Percentiles rank a stretch among this genome's conserved stretches.
Evolutionary conservation across 2,113 vertebrate species (phyloP).

Genomic region (Pedionomus torquatus): DNA sequence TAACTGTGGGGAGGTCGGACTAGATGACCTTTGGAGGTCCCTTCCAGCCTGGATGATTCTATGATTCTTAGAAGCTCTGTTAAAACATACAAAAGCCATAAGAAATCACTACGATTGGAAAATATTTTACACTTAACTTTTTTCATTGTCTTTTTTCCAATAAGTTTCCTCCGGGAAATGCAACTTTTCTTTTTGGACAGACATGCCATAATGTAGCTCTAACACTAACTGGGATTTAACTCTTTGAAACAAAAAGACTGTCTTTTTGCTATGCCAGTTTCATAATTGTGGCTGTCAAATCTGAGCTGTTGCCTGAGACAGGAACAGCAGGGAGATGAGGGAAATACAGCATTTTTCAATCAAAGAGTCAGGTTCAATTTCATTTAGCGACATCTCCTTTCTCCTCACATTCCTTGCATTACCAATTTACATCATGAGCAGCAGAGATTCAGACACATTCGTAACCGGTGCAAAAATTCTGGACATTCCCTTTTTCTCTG

Average conservation of each 20-base stretch:
- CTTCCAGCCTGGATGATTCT: too few species aligned
- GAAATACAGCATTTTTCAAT: constrained; percentile 9
- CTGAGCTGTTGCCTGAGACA: not conserved
- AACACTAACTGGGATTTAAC: not conserved
- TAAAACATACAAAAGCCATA: constrained; percentile 5
- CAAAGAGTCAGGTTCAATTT: constrained; percentile 1
- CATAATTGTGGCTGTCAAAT: constrained; percentile 12
- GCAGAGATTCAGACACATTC: not conserved
- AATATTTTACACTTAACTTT: constrained; percentile 60
- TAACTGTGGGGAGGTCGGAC: too few species aligned
- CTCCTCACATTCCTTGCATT: not conserved
- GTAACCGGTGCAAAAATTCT: not conserved
- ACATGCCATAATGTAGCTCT: not conserved
- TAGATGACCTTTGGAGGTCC: too few species aligned
- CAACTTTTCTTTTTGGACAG: not conserved
- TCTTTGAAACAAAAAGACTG: constrained; percentile 35
- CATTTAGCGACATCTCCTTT: not conserved
- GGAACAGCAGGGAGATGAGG: not conserved
- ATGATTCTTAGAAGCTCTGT: not conserved
- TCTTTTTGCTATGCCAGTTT: not conserved
- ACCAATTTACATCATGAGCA: not conserved
- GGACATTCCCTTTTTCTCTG: not conserved
- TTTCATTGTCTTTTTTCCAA: constrained; percentile 57
- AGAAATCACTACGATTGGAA: constrained; percentile 41
- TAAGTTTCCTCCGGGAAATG: constrained; percentile 31